Evolutionary conservation across 1,140 invertebrate genomes (phyloP).

Genomic region (Drosophila tsacasi): DNA sequence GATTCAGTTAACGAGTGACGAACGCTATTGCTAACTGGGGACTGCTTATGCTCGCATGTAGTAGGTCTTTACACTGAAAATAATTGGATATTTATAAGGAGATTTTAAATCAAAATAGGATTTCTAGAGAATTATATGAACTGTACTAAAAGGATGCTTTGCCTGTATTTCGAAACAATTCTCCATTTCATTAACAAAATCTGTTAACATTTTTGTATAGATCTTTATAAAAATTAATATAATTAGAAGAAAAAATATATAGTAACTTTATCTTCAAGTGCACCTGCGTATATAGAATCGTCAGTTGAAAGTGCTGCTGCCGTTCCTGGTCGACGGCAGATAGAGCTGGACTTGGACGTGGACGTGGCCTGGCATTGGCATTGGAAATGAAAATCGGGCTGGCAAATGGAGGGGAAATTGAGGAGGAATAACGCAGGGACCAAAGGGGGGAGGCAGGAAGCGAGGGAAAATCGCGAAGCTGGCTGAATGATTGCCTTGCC

Average conservation of each 20-base stretch:
- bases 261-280: not conserved
- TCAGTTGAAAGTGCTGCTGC: constrained; percentile 65
- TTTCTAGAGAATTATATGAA: not conserved
- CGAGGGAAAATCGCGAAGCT: constrained; percentile 30
- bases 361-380: constrained; percentile 50
- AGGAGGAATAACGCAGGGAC: not conserved
- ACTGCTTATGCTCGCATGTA: constrained; percentile 65
- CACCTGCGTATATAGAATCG: constrained; percentile 41
- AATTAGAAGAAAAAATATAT: too few relatives aligned
- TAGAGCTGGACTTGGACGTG: constrained; percentile 36
- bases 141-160: too few relatives aligned
- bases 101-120: not conserved
- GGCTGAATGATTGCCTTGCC: constrained; percentile 79
- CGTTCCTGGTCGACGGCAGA: constrained; percentile 36
- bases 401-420: constrained; percentile 10
- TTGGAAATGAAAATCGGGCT: constrained; percentile 42
- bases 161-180: too few relatives aligned
- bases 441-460: not conserved
- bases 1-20: constrained; percentile 82
- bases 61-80: constrained; percentile 23
- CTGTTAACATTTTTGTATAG: too few relatives aligned
- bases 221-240: not conserved
- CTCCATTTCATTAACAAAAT: too few relatives aligned
- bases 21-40: constrained; percentile 81
- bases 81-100: too few relatives aligned